Base-by-base conservation (phyloP, 2,113 vertebrate genomes). In the Erinaceus europaeus region DNA sequence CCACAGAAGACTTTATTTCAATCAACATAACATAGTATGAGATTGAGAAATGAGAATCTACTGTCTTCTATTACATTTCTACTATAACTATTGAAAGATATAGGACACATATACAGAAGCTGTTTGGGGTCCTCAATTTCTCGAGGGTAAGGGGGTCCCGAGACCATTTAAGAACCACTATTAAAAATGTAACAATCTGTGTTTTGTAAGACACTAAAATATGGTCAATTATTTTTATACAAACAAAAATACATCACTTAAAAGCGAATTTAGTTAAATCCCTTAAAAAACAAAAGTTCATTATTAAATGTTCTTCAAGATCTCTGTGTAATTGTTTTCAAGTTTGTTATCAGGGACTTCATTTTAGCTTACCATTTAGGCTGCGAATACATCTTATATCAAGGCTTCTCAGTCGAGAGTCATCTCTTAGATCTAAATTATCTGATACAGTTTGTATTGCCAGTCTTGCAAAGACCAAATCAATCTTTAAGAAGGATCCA, bases 361-460 rank as follows among this genome's bases (percentile, higher is more conserved):
- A 57, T 81, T 71, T 81, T 40, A 94, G 21, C 95, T 97, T 97
- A 99, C 99, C 99, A 44, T 99, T 99, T 92, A 99, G 97, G 95
- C 99, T 99, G 94, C 99, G 97, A 94, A 99, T 99, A 72, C 99
- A 99, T 81, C 98, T 97, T 95, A 99, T 99, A 95, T 99, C 98
- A 90, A 99, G 94, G 95, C 98, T 99, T 95, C 98, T 98, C 72
- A 99, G 97, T 81, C 97, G 96, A 0, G 98, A 98, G 94, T 99
- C 98, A 27, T 99, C 98, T 92, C 98, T 95, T 32, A 99, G 98
- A 95, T 99, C 98, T 76, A 99, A 97, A 94, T 99, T 98, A 94
- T 99, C 98, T 89, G 99, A 98, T 92, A 99, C 97, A 25, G 97
- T 98, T 73, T 97, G 98, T 93, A 98, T 90, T 40, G 98, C 97